Evolutionary conservation across 2,888 invertebrate species (phyloP), one percentile per base, ranked within the genome.

Genomic region (Eupithecia vulgata): DNA sequence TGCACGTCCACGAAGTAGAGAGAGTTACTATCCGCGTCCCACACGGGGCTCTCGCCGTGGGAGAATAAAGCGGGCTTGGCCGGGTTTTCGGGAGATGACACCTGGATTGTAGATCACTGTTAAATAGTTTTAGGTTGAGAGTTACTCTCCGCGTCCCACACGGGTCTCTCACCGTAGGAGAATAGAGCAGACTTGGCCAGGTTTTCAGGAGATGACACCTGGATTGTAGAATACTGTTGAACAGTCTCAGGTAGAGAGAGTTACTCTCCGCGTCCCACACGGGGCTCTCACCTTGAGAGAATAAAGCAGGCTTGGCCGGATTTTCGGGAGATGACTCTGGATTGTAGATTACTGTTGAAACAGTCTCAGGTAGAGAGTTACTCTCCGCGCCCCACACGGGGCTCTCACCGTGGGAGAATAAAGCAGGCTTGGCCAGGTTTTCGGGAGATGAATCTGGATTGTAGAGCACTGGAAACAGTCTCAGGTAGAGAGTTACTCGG

Each of bases 1-100:
- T 84, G 82, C 15, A 95, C 95, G 78, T 96, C 96, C 1, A 96
- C 96, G 78, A 95, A 96, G 78, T 91, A 95, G 7, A 96, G 88
- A 21, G 90, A 91, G 77, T 95, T 92, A 4, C 88, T 81, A 4
- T 84, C 83, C 0, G 87, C 81, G 71, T 95, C 95, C 96, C 96
- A 96, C 74, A 95, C 95, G 0, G 96, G 96, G 64, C 92, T 92
- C 79, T 89, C 90, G 0, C 80, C 91, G 81, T 93, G 92, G 0
- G 45, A 35, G 76, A 91, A 92, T 34, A 89, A 10, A 1, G 89
- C 91, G 0, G 92, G 91, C 17, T 81, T 80, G 3, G 83, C 82
- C 0, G 85, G 85, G 57, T 83, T 81, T 2, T 83, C 80, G 5
- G 84, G 85, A 0, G 90, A 89, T 34, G 91, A 88, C 34, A 92